These are phyloP conservation scores for Hydrotaea diabolus DNA, from an alignment of 2,888 invertebrate species.

Conservation along the genomic window DNA sequence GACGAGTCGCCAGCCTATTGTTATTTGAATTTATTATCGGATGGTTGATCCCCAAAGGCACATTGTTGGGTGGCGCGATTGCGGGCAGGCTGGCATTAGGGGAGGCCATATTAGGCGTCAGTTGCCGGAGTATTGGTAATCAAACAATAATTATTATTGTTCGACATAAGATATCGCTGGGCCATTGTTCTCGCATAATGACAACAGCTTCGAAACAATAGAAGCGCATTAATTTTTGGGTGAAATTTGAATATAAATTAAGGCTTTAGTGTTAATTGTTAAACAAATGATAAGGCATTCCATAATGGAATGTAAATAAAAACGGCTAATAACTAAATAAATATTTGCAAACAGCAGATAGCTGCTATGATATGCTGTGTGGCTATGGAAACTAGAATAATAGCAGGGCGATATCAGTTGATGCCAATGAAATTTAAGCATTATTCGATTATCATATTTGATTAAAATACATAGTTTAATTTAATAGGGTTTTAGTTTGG, in stretches of 20 bases:
- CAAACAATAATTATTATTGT: constrained; percentile 58
- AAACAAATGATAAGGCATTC: constrained; percentile 54
- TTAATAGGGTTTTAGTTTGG: no score
- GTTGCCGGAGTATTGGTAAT: constrained; percentile 6
- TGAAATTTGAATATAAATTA: constrained; percentile 36
- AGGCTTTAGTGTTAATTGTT: constrained; percentile 62
- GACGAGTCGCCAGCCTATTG: constrained; percentile 14
- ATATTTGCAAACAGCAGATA: constrained; percentile 31
- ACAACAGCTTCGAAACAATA: constrained; percentile 31
- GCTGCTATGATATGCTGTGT: neutral
- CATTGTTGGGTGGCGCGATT: neutral
- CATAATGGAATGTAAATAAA: constrained; percentile 37
- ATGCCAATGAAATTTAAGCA: neutral
- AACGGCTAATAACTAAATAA: constrained; percentile 34
- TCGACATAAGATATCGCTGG: constrained; percentile 54
- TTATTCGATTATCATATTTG: no score
- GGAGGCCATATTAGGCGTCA: neutral
- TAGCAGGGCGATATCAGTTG: neutral
- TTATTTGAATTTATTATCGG: constrained; percentile 48
- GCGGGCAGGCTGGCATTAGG: no score
- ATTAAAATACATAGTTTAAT: no score
- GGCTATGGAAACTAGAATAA: neutral
- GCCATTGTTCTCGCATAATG: constrained; percentile 44
- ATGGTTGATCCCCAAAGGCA: constrained; percentile 15
- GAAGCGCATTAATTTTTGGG: constrained; percentile 19